Evolutionary conservation across 2,888 invertebrate species (phyloP).

Genomic region (Hedya salicella): DNA sequence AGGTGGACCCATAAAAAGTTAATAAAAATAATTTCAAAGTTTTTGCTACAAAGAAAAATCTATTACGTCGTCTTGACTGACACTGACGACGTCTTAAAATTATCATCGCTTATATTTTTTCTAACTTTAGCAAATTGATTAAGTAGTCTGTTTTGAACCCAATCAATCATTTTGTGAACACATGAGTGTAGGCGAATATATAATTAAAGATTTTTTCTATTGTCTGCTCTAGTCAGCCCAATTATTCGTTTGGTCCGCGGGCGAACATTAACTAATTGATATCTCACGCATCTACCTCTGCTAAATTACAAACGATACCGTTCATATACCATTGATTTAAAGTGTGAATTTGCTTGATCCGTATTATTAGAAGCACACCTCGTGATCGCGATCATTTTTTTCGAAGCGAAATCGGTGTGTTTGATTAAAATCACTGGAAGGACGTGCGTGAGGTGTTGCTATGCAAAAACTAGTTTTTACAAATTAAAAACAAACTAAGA

Average conservation of each 20-base stretch:
- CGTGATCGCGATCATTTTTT: constrained; percentile 1
- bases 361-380: background rate
- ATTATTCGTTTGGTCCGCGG: constrained; percentile 9
- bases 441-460: constrained; percentile 1
- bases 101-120: background rate
- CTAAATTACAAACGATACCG: background rate
- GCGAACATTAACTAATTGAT: constrained; percentile 15
- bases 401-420: background rate
- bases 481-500: background rate
- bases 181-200: constrained; percentile 6
- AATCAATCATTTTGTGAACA: constrained; percentile 21
- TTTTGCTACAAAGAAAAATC: background rate
- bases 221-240: constrained; percentile 8
- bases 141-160: constrained; percentile 3
- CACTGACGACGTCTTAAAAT: background rate
- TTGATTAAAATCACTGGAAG: background rate
- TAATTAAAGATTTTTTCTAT: constrained; percentile 27
- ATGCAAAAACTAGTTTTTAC: background rate
- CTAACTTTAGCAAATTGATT: background rate
- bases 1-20: background rate
- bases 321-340: background rate
- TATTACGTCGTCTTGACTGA: background rate
- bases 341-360: background rate
- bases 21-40: constrained; percentile 4
- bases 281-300: background rate